Conservation (phyloP, 1,140 invertebrate species). For the Pemphigus obesinymphae region DNA sequence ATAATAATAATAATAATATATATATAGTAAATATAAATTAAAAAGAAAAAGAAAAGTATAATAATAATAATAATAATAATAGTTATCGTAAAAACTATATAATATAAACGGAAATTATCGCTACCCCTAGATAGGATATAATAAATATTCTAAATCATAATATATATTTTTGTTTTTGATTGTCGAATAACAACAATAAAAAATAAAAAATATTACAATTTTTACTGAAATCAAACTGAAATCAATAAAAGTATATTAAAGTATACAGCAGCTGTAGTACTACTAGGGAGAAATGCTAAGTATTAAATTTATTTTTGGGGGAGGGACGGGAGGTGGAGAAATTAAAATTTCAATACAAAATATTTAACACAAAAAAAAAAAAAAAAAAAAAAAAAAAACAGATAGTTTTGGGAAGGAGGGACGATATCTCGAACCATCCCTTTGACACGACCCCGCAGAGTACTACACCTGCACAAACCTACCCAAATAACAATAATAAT, state of each 20-base stretch:
- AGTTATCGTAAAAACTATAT: neutral
- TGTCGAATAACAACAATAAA: constrained; percentile 32
- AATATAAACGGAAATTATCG: neutral
- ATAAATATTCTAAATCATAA: neutral
- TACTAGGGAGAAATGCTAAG: too few relatives aligned
- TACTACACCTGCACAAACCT: neutral
- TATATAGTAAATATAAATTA: neutral
- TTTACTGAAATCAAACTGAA: too few relatives aligned
- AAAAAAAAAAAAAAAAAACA: neutral
- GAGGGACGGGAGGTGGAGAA: too few relatives aligned
- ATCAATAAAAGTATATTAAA: neutral
- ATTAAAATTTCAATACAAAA: too few relatives aligned
- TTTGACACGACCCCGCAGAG: too few relatives aligned
- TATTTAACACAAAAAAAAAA: neutral
- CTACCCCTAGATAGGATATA: neutral
- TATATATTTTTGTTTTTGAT: neutral
- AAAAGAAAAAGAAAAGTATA: neutral
- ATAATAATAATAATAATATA: neutral
- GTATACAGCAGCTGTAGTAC: neutral
- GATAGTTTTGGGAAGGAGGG: too few relatives aligned
- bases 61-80: neutral
- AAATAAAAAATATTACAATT: neutral
- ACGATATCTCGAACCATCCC: neutral
- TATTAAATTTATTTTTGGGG: too few relatives aligned
- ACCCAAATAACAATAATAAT: neutral